Percentiles rank a stretch among this genome's conserved stretches.
These are phyloP conservation scores for Andrena cerasifolii DNA, from an alignment of 1,140 invertebrate genomes.

Conservation along the genomic window DNA sequence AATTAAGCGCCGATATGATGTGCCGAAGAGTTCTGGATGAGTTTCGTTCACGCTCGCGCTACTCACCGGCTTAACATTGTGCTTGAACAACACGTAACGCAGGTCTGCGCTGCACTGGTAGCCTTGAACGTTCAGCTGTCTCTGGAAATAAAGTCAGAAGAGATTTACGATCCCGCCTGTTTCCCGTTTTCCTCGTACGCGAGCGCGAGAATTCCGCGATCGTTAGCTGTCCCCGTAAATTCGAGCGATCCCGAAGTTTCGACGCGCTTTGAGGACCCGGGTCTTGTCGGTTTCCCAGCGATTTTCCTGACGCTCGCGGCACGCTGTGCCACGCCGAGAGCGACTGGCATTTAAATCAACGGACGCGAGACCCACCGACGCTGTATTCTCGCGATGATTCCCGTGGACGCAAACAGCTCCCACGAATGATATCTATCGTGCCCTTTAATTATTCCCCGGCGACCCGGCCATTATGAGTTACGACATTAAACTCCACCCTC, in stretches of 20 bases:
- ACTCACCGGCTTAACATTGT: conserved; percentile 93
- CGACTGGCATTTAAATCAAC: background rate
- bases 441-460: background rate
- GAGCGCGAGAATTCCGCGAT: background rate
- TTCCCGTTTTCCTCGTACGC: background rate
- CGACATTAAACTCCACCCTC: background rate
- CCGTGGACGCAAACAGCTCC: background rate
- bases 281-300: background rate
- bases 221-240: background rate
- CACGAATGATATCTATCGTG: background rate
- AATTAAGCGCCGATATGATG: background rate
- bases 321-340: background rate
- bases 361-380: background rate
- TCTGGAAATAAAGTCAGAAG: conserved; percentile 83
- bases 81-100: conserved; percentile 91
- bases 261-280: background rate
- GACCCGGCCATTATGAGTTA: background rate
- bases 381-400: background rate
- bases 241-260: background rate
- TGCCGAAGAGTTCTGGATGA: conserved; percentile 6
- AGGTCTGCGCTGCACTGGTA: conserved; percentile 91
- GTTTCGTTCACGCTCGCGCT: conserved; percentile 37
- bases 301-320: background rate
- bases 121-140: conserved; percentile 91
- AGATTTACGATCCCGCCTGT: conserved; percentile 23